Percentiles rank a stretch among this genome's conserved stretches.
phyloP scores from a whole-genome alignment of 2,113 vertebrate species.

The Prunella fulvescens region DNA sequence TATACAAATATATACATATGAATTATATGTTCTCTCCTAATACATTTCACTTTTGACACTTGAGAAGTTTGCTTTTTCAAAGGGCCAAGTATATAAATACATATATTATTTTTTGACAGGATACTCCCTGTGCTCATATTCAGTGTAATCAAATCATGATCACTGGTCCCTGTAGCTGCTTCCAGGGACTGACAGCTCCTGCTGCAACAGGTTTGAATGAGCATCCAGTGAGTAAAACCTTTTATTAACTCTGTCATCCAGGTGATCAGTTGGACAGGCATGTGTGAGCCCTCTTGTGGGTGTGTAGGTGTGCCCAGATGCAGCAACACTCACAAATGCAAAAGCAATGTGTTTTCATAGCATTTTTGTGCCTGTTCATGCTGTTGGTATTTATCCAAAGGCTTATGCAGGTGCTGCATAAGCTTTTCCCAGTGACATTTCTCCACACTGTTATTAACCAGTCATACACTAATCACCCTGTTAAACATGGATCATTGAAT shows the following conservation, averaged over 20 bases:
- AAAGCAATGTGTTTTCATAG: neutral
- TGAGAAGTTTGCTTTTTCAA: neutral
- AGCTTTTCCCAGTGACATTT: conserved; percentile 10
- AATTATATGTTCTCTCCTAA: neutral
- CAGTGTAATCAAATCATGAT: neutral
- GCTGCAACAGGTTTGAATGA: neutral
- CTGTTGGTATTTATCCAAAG: neutral
- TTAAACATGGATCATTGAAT: conserved; percentile 44
- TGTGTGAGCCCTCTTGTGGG: neutral
- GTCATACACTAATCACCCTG: conserved; percentile 29
- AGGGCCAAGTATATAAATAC: neutral
- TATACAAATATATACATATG: neutral
- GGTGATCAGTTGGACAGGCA: neutral
- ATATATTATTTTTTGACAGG: neutral
- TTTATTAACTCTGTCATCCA: neutral
- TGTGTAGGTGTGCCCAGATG: neutral
- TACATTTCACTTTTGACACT: neutral
- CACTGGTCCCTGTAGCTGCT: neutral
- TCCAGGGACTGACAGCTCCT: neutral
- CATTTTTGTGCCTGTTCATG: neutral
- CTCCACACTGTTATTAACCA: conserved; percentile 25
- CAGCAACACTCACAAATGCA: neutral
- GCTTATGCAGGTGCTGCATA: neutral
- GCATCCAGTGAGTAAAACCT: neutral
- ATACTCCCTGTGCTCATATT: neutral